phyloP scores from a whole-genome alignment of 1,140 invertebrate genomes.

The Eriosoma lanigerum region DNA sequence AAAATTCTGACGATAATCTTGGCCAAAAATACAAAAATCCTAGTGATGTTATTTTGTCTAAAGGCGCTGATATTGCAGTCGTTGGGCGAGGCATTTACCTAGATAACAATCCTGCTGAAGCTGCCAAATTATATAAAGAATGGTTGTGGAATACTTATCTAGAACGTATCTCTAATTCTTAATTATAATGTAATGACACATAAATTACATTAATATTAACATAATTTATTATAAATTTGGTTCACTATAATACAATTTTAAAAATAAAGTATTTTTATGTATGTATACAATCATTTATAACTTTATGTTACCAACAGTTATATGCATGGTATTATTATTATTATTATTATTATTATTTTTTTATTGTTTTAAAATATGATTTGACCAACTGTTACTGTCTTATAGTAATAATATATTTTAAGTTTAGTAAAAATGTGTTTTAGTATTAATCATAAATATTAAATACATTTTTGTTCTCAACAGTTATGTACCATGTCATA shows the following conservation, averaged over 20 bases:
- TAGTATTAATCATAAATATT: too few relatives aligned
- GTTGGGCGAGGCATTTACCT: conserved; percentile 88
- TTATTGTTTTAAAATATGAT: too few relatives aligned
- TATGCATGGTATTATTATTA: neutral
- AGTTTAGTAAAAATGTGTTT: too few relatives aligned
- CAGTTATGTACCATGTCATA: too few relatives aligned
- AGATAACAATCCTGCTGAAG: conserved; percentile 65
- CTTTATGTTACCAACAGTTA: neutral
- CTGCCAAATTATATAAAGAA: conserved; percentile 72
- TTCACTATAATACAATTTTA: neutral
- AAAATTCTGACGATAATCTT: conserved; percentile 59
- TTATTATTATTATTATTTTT: too few relatives aligned
- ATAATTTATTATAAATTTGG: neutral
- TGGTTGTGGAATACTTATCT: conserved; percentile 77
- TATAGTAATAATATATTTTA: too few relatives aligned
- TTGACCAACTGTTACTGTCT: too few relatives aligned
- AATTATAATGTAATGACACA: neutral
- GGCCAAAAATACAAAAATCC: conserved; percentile 84
- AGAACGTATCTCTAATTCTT: conserved; percentile 59
- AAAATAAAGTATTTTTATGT: neutral
- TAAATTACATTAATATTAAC: too few relatives aligned
- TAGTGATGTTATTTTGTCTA: conserved; percentile 72
- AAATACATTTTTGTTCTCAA: too few relatives aligned
- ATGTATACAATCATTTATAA: neutral
- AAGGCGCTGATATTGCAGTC: conserved; percentile 88